Percentiles rank a stretch among this genome's conserved stretches.
Evolutionary conservation across 2,888 invertebrate species (phyloP).

Genomic region (Ceratothoa steindachneri): DNA sequence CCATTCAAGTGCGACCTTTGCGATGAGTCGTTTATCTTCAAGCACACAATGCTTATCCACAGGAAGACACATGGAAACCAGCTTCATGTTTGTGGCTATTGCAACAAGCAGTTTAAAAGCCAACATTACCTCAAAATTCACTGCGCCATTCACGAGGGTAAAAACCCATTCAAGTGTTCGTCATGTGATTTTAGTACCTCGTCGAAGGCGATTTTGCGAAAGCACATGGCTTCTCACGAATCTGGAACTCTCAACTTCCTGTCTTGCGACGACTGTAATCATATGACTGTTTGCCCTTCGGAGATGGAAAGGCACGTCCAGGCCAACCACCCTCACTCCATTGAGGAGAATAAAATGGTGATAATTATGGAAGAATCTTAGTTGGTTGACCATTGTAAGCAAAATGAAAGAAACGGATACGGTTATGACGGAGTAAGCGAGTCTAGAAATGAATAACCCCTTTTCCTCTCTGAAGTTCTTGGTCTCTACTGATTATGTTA

Average conservation of each 20-base stretch:
- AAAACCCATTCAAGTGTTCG: neutral
- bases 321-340: neutral
- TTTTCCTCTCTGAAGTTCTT: too few relatives aligned
- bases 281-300: neutral
- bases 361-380: neutral
- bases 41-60: neutral
- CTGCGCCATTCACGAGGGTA: constrained; percentile 1
- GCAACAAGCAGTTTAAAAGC: constrained; percentile 3
- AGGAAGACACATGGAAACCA: neutral
- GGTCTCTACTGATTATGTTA: too few relatives aligned
- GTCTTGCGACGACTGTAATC: neutral
- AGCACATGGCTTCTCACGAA: neutral
- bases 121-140: constrained; percentile 8
- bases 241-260: neutral
- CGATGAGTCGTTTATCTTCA: neutral
- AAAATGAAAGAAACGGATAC: too few relatives aligned
- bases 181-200: neutral
- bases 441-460: too few relatives aligned
- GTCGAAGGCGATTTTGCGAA: neutral
- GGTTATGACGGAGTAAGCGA: too few relatives aligned
- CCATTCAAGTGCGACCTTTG: neutral
- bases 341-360: neutral
- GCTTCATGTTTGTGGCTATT: neutral
- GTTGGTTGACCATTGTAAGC: too few relatives aligned
- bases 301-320: neutral